Percentiles rank a stretch among this genome's conserved stretches.
Evolutionary conservation across 2,113 vertebrate genomes (phyloP).

Genomic region (Dascyllus trimaculatus): DNA sequence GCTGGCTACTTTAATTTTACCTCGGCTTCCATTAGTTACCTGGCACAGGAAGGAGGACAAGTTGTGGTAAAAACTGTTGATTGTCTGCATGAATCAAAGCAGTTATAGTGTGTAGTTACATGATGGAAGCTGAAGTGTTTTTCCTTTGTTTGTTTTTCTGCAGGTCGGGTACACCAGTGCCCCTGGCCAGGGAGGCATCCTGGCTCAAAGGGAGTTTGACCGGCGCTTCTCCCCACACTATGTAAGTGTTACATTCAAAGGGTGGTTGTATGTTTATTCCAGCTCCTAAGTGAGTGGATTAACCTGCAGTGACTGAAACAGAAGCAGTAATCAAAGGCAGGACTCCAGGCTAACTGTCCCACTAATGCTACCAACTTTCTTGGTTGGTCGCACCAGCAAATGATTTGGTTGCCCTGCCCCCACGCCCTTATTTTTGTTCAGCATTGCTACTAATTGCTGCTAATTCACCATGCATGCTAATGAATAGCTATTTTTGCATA

Average conservation of each 20-base stretch:
- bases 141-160: not conserved
- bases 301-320: too few species aligned
- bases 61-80: constrained; percentile 89
- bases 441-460: too few species aligned
- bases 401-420: too few species aligned
- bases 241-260: constrained; percentile 82
- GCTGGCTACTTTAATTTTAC: constrained; percentile 98
- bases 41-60: constrained; percentile 93
- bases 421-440: too few species aligned
- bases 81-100: not conserved
- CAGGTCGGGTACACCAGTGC: constrained; percentile 96
- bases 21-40: constrained; percentile 92
- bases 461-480: too few species aligned
- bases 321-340: too few species aligned
- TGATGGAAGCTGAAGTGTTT: not conserved
- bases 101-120: not conserved
- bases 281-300: too few species aligned
- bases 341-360: too few species aligned
- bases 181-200: constrained; percentile 95
- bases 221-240: constrained; percentile 96
- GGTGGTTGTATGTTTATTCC: too few species aligned
- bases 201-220: constrained; percentile 96
- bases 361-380: too few species aligned
- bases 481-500: too few species aligned
- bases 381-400: too few species aligned